Evolutionary conservation across 2,888 invertebrate species (phyloP), one percentile per base, ranked within the genome.

Genomic region (Branchipolynoe longqiensis): DNA sequence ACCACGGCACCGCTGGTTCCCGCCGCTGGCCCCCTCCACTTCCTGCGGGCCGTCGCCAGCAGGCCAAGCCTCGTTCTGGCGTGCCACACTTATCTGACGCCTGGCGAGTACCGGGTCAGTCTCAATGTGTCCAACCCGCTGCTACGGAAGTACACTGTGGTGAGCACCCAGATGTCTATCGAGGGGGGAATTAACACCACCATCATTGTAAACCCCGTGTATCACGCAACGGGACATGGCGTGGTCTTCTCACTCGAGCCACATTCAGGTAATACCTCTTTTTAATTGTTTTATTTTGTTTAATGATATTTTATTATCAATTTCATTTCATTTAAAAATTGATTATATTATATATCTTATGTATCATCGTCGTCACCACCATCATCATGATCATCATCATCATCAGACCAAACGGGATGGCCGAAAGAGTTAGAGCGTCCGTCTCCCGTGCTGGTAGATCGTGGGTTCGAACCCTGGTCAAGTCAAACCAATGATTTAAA

Each of bases 231-330:
- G 4, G 87, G 87, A 1, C 84, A 84, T 0, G 0, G 62, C 0
- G 85, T 87, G 0, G 56, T 69, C 4, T 88, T 91, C 73, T 28
- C 73, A 3, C 85, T 92, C 12, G 81, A 81, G 58, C 90, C 90
- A 0, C 91, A 91, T 58, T 90, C 91, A 89, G 92, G 92, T 92
- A 86, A 85, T 87, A 4, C 31, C n/a, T n/a, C n/a, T n/a, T n/a
- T n/a, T n/a, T n/a, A n/a, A n/a, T n/a, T n/a, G n/a, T n/a, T n/a
- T n/a, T n/a, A n/a, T n/a, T n/a, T n/a, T n/a, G n/a, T n/a, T n/a
- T n/a, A n/a, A n/a, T n/a, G n/a, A n/a, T n/a, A n/a, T n/a, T n/a
- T n/a, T n/a, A n/a, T n/a, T n/a, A n/a, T n/a, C n/a, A n/a, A n/a
- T n/a, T n/a, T n/a, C n/a, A n/a, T n/a, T n/a, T n/a, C n/a, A n/a